Evolutionary conservation across 2,888 invertebrate genomes (phyloP), one percentile per base, ranked within the genome.

Genomic region (Cephus runcator): DNA sequence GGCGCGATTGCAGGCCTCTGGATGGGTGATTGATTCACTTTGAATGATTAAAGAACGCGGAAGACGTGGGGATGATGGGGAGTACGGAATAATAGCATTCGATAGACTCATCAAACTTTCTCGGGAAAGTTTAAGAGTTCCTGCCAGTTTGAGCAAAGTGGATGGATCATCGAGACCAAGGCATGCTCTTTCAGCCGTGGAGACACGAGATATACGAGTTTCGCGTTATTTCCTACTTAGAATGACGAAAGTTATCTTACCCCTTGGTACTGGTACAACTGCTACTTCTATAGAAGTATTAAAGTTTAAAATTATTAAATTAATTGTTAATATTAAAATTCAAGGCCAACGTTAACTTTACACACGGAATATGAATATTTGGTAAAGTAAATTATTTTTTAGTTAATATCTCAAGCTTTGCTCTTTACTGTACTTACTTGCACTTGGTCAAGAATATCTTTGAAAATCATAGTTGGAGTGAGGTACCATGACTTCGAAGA

Each of bases 51-150:
- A 91, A 91, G 89, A 90, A 90, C 84, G 86, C 84, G 86, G 85
- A 84, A 84, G 87, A 85, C 83, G 73, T 68, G 84, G 84, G 83
- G 84, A 77, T 81, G 83, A 79, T 81, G 81, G 77, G 81, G 79
- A 79, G 80, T 81, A 80, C 81, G 85, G 87, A 89, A 90, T 90
- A 90, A 90, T 90, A 85, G 87, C 88, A 86, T 89, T 89, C 89
- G 90, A 91, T 91, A 91, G 90, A 91, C 91, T 91, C 90, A 90
- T 91, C 91, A 91, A 90, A 91, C 85, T 90, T 89, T 88, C 85
- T 81, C 86, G 76, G 40, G 76, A 79, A 79, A 79, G 76, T 79
- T 79, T 79, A 73, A 76, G 35, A 35, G 74, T 35, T 34, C 74
- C 74, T 73, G 71, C 74, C 74, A 35, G 74, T 35, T 34, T 73